Evolutionary conservation across 2,888 invertebrate species (phyloP).

Genomic region (Acronicta psi): DNA sequence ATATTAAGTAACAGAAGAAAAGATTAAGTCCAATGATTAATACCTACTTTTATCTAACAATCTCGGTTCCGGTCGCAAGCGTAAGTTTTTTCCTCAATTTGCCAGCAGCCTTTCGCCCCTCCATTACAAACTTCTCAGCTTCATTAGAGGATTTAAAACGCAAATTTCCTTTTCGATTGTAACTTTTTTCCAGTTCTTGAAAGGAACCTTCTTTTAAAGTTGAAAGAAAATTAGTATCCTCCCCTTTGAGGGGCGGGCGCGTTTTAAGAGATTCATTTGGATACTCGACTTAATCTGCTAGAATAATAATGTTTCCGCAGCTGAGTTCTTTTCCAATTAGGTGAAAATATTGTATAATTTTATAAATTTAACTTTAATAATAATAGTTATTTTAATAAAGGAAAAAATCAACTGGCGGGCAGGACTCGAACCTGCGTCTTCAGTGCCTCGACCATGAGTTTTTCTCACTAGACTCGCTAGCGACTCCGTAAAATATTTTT

Average conservation of each 20-base stretch:
- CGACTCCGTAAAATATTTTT: no score
- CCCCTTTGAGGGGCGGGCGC: constrained; percentile 84
- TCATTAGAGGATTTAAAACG: constrained; percentile 89
- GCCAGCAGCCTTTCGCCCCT: constrained; percentile 86
- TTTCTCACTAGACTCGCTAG: no score
- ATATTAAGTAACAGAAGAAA: constrained; percentile 4
- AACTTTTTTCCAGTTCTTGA: constrained; percentile 88
- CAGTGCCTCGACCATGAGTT: no score
- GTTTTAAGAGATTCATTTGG: constrained; percentile 84
- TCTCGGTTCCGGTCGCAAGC: constrained; percentile 38
- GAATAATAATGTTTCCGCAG: constrained; percentile 79
- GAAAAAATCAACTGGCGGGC: no score
- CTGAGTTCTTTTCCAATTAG: constrained; percentile 54
- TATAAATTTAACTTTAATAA: constrained; percentile 2
- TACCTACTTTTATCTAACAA: constrained; percentile 30
- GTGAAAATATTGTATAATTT: constrained; percentile 35
- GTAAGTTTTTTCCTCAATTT: constrained; percentile 84
- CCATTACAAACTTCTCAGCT: constrained; percentile 88
- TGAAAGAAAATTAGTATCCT: constrained; percentile 87
- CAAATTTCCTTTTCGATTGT: constrained; percentile 89
- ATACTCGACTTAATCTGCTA: constrained; percentile 80
- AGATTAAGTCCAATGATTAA: constrained; percentile 25
- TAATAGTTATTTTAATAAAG: no score
- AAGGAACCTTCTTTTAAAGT: constrained; percentile 87
- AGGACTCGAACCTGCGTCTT: no score